Conservation (phyloP, 2,888 invertebrate genomes). For the Drosophila bunnanda region DNA sequence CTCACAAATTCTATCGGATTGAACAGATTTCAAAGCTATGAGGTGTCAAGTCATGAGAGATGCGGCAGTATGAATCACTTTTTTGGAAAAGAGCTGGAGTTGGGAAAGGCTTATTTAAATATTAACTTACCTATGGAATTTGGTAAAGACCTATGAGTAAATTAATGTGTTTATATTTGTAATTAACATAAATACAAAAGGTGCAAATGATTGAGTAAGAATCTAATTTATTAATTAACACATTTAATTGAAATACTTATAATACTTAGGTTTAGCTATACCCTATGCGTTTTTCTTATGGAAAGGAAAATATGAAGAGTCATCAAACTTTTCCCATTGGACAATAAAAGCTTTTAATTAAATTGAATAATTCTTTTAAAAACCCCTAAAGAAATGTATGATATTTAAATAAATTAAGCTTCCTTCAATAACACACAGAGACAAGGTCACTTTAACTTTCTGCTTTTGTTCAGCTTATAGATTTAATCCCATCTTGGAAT, state of each 20-base stretch:
- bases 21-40: conserved; percentile 7
- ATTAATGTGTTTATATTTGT: background rate
- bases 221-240: no score
- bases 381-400: background rate
- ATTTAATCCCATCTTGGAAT: conserved; percentile 21
- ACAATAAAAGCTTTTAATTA: no score
- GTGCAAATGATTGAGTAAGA: background rate
- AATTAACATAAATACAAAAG: background rate
- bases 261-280: no score
- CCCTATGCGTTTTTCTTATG: no score
- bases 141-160: background rate
- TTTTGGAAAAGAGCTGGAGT: background rate
- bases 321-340: no score
- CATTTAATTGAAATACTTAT: no score
- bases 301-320: no score
- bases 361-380: no score
- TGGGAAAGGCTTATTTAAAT: background rate
- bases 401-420: background rate
- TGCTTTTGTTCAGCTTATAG: background rate
- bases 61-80: conserved; percentile 16
- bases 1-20: conserved; percentile 5
- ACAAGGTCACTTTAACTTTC: conserved; percentile 35
- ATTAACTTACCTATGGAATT: background rate
- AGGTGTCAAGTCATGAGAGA: background rate
- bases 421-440: background rate